These are phyloP conservation scores for Oplegnathus fasciatus DNA, from an alignment of 2,113 vertebrate genomes.

Conservation along the genomic window DNA sequence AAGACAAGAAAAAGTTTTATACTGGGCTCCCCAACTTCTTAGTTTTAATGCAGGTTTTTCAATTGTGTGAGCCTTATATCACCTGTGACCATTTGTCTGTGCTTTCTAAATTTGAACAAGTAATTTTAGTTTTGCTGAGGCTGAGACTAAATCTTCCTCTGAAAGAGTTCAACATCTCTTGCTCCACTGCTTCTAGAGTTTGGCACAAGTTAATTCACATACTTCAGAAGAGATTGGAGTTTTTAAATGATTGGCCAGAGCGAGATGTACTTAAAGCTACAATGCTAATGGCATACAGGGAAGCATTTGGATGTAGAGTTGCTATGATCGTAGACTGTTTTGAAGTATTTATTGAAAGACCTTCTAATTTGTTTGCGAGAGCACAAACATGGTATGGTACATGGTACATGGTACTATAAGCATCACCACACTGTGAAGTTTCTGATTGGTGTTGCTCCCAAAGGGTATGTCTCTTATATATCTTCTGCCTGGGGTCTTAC, in stretches of 20 bases:
- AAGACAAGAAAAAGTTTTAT: not conserved
- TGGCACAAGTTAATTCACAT: too few species aligned
- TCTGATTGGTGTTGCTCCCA: too few species aligned
- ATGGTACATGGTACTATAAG: too few species aligned
- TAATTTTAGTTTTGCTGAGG: not conserved
- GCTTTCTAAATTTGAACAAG: not conserved
- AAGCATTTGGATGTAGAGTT: not conserved
- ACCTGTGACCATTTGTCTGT: not conserved
- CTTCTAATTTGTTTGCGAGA: too few species aligned
- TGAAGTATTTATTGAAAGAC: too few species aligned
- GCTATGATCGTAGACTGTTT: not conserved
- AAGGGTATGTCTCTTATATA: not conserved
- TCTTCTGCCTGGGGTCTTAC: not conserved
- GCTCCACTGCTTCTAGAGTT: too few species aligned
- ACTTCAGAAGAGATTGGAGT: too few species aligned
- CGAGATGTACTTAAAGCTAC: not conserved
- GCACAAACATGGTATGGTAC: too few species aligned
- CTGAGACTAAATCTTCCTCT: not conserved
- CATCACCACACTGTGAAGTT: too few species aligned
- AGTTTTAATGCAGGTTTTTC: not conserved
- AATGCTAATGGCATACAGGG: not conserved
- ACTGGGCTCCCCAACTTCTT: not conserved
- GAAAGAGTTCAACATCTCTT: not conserved
- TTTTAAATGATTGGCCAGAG: not conserved
- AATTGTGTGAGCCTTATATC: not conserved